phyloP scores from a whole-genome alignment of 2,113 vertebrate species.

The Tinamus guttatus region DNA sequence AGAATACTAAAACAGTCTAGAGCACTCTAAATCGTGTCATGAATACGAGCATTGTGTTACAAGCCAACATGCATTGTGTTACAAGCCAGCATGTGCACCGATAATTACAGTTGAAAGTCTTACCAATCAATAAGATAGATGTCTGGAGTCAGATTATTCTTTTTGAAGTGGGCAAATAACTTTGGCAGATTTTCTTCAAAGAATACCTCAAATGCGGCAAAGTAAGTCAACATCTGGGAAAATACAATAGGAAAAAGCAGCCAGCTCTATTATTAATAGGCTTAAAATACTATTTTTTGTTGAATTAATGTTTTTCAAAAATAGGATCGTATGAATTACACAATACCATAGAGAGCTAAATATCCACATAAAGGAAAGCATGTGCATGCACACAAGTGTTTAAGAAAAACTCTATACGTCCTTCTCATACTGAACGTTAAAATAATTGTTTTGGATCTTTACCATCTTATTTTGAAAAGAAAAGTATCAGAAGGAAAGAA shows the following conservation, averaged over 20 bases:
- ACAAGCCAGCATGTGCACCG: not conserved
- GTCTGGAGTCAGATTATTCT: slow-evolving; percentile 93
- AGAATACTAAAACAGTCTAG: not conserved
- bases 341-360: not conserved
- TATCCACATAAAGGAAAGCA: not conserved
- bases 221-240: slow-evolving; percentile 95
- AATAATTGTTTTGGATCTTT: not conserved
- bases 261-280: not conserved
- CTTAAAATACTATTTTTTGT: not conserved
- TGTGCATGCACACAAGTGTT: not conserved
- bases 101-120: slow-evolving; percentile 41
- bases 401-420: not conserved
- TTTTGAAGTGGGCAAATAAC: slow-evolving; percentile 98
- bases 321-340: not conserved
- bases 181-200: slow-evolving; percentile 98
- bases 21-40: not conserved
- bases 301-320: not conserved
- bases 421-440: not conserved
- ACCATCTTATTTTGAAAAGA: slow-evolving; percentile 4
- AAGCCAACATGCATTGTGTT: not conserved
- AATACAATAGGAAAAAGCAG: slow-evolving; percentile 5
- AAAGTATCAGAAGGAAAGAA: slow-evolving; percentile 15
- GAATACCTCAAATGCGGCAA: slow-evolving; percentile 96
- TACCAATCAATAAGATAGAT: slow-evolving; percentile 99
- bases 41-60: not conserved